Conservation (phyloP, 2,797 vertebrate species). For the Karalla daura region DNA sequence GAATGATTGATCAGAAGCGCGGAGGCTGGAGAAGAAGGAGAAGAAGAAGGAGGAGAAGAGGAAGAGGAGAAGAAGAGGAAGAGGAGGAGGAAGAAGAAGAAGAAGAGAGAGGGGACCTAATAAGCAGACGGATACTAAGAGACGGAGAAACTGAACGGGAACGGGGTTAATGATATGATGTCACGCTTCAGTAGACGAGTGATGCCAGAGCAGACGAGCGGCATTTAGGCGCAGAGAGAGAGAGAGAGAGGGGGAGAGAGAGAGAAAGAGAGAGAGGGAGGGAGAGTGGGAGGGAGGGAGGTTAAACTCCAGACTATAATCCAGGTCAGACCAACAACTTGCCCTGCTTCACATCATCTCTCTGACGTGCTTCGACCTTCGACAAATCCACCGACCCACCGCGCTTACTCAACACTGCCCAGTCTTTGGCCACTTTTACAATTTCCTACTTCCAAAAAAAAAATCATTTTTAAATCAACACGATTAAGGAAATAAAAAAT, state of each 20-base stretch:
- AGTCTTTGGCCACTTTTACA: slow-evolving; percentile 34
- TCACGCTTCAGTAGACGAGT: slow-evolving; percentile 61
- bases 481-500: slow-evolving; percentile 10
- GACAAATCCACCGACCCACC: slow-evolving; percentile 47
- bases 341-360: slow-evolving; percentile 38
- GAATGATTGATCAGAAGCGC: slow-evolving; percentile 66
- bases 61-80: slow-evolving; percentile 54
- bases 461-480: neutral
- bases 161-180: slow-evolving; percentile 48
- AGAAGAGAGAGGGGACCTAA: too few relatives aligned
- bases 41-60: slow-evolving; percentile 56
- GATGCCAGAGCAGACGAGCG: slow-evolving; percentile 62
- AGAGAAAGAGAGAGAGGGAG: too few relatives aligned
- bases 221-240: slow-evolving; percentile 62
- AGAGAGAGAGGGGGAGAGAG: too few relatives aligned
- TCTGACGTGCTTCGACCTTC: slow-evolving; percentile 37
- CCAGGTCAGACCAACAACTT: slow-evolving; percentile 65
- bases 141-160: slow-evolving; percentile 53
- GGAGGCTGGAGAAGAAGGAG: slow-evolving; percentile 56
- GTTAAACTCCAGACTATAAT: slow-evolving; percentile 61
- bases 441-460: too few relatives aligned
- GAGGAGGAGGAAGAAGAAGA: too few relatives aligned
- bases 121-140: too few relatives aligned
- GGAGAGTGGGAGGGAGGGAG: too few relatives aligned
- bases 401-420: slow-evolving; percentile 43